Conservation (phyloP, 1,140 invertebrate species). For the Macrosteles quadrilineatus region DNA sequence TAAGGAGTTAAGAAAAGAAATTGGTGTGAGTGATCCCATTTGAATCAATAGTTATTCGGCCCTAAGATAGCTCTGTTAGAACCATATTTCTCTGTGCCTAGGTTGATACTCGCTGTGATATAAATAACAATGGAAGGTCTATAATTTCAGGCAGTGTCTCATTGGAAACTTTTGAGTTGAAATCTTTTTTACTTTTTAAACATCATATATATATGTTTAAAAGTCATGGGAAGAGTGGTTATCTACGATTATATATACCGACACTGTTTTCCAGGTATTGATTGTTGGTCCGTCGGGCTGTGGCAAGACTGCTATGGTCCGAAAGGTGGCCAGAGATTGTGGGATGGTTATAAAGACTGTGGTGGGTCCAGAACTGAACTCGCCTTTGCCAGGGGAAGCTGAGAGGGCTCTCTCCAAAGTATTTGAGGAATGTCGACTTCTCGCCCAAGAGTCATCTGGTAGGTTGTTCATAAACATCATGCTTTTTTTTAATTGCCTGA, state of each 20-base stretch:
- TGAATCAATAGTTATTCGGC: too few species aligned
- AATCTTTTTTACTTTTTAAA: background rate
- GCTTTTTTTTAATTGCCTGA: constrained; percentile 29
- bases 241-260: background rate
- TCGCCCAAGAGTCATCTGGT: constrained; percentile 41
- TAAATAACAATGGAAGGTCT: too few species aligned
- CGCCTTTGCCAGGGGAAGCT: constrained; percentile 51
- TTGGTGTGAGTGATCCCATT: too few species aligned
- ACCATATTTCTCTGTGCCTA: too few species aligned
- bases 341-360: constrained; percentile 35
- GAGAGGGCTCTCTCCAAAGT: constrained; percentile 49
- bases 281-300: constrained; percentile 41
- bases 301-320: constrained; percentile 41
- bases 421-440: constrained; percentile 48
- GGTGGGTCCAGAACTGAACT: constrained; percentile 34
- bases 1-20: too few species aligned
- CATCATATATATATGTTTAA: background rate
- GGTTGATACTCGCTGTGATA: too few species aligned
- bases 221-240: background rate
- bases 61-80: too few species aligned
- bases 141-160: too few species aligned
- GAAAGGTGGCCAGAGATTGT: constrained; percentile 31
- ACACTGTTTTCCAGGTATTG: constrained; percentile 38
- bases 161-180: background rate
- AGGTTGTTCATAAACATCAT: constrained; percentile 29